Evolutionary conservation across 2,888 invertebrate genomes (phyloP).

Genomic region (Cephus pulcher): DNA sequence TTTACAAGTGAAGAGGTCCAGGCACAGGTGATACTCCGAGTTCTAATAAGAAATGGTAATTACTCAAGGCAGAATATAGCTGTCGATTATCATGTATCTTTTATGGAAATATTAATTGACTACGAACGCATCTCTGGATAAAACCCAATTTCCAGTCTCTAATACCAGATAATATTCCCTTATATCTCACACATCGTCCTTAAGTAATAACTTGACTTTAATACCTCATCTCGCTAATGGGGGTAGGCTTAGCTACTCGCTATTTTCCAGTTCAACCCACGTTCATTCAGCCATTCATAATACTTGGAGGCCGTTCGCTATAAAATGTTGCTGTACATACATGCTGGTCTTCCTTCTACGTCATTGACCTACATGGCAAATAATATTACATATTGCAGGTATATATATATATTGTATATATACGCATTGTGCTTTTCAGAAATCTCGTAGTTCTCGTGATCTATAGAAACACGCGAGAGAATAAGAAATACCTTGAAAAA

Average conservation of each 20-base stretch:
- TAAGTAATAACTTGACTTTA: constrained; percentile 31
- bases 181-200: constrained; percentile 15
- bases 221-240: constrained; percentile 34
- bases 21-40: background rate
- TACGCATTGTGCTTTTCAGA: background rate
- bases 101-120: background rate
- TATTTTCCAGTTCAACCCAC: constrained; percentile 15
- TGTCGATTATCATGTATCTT: background rate
- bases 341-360: background rate
- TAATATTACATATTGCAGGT: background rate
- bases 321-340: constrained; percentile 15
- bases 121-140: background rate
- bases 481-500: background rate
- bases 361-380: background rate
- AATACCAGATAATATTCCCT: background rate
- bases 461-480: background rate
- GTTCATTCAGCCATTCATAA: constrained; percentile 37
- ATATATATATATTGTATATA: background rate
- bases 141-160: background rate
- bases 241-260: background rate
- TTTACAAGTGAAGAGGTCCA: background rate
- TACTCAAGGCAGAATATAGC: background rate
- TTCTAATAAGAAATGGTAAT: background rate
- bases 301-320: constrained; percentile 17
- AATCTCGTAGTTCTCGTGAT: background rate